A percentile compares a stretch with the other conserved stretches of the same genome.
phyloP scores from a whole-genome alignment of 2,888 invertebrate genomes.

The Eutolmus rufibarbis region DNA sequence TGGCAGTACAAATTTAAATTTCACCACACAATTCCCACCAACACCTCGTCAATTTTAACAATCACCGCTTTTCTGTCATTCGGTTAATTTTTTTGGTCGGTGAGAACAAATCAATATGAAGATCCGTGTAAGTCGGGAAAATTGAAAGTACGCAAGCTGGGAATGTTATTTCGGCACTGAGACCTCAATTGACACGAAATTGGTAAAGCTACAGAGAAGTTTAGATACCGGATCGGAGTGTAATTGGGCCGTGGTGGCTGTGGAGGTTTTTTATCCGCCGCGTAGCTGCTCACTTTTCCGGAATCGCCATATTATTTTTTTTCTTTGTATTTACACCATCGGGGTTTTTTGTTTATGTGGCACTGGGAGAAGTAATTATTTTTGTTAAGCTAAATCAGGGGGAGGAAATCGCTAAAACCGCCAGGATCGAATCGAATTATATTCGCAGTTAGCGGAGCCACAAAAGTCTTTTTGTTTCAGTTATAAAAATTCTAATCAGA shows the following conservation, averaged over 20 bases:
- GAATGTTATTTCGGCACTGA: not conserved
- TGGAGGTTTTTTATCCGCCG: not conserved
- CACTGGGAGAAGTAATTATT: not conserved
- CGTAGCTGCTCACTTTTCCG: not conserved
- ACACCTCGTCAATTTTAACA: conserved; percentile 5
- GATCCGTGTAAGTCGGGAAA: conserved; percentile 20
- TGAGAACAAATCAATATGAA: conserved; percentile 35
- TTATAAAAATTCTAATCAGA: conserved; percentile 17
- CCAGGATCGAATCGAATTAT: not conserved
- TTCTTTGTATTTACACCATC: not conserved
- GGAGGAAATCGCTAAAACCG: not conserved
- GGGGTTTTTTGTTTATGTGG: conserved; percentile 27
- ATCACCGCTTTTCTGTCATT: conserved; percentile 32
- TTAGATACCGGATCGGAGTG: not conserved
- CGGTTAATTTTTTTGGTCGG: conserved; percentile 24
- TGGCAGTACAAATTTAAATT: not conserved
- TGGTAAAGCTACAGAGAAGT: not conserved
- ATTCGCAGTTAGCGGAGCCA: not conserved
- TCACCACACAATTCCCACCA: not conserved
- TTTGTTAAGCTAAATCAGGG: not conserved
- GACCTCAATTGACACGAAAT: not conserved
- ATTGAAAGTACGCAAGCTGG: not conserved
- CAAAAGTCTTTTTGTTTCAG: not conserved
- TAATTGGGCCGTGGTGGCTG: not conserved
- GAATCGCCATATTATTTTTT: conserved; percentile 16